Percentiles rank a stretch among this genome's conserved stretches.
Evolutionary conservation across 2,113 vertebrate species (phyloP).

Genomic region (Tonatia bakeri): DNA sequence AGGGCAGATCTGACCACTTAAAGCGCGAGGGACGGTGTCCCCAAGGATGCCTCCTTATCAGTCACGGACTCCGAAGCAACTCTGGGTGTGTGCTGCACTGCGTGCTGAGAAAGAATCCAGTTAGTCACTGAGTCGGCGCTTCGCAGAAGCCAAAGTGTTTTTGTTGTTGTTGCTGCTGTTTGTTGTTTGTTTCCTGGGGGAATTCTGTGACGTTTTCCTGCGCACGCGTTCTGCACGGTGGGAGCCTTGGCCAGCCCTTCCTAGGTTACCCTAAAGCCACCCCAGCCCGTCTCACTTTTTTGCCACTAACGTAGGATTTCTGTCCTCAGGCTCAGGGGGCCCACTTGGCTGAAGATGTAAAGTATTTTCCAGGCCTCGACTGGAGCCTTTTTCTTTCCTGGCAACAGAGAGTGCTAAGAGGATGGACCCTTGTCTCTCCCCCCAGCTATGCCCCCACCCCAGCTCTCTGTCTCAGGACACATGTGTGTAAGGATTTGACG

Average conservation of each 20-base stretch:
- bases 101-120: not conserved
- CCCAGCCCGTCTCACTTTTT: no score
- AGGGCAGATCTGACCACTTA: not conserved
- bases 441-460: not conserved
- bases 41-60: not conserved
- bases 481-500: rapidly evolving
- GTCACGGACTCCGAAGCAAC: not conserved
- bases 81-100: rapidly evolving
- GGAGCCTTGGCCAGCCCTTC: rapidly evolving
- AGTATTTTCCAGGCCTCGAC: rapidly evolving
- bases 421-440: no score
- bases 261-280: no score
- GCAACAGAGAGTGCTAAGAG: rapidly evolving
- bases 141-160: not conserved
- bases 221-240: rapidly evolving
- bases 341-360: not conserved
- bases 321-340: not conserved
- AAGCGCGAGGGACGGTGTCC: rapidly evolving
- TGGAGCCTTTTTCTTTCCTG: not conserved
- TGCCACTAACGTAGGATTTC: not conserved
- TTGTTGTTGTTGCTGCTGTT: no score
- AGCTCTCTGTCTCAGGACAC: not conserved
- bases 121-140: not conserved
- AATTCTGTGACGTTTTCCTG: rapidly evolving
- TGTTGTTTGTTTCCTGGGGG: not conserved